phyloP scores from a whole-genome alignment of 2,113 vertebrate species.

The Python bivittatus region DNA sequence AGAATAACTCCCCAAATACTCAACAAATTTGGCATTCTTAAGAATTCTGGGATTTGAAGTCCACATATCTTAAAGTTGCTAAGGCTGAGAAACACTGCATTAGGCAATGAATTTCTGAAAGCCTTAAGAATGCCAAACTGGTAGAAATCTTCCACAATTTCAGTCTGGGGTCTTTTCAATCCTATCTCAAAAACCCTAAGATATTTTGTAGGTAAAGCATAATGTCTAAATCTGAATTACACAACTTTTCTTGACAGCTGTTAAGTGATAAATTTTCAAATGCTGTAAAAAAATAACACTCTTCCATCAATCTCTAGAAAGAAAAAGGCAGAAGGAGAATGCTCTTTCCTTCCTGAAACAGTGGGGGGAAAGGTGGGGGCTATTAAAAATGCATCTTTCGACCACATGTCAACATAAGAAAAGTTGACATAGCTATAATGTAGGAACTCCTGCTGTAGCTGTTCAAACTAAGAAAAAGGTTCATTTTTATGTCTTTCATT shows the following conservation, averaged over 20 bases:
- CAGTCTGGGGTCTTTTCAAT: too few species aligned
- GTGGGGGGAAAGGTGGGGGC: not conserved
- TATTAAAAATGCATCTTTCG: conserved; percentile 31
- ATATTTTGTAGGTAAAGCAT: not conserved
- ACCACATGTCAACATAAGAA: conserved; percentile 29
- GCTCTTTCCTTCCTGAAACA: conserved; percentile 6
- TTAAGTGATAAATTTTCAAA: not conserved
- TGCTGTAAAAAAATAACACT: not conserved
- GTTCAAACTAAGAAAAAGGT: conserved; percentile 16
- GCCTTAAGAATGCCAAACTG: not conserved
- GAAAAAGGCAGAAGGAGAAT: not conserved
- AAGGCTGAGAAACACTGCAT: too few species aligned
- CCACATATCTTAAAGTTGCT: too few species aligned
- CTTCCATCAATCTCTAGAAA: not conserved
- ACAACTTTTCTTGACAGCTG: not conserved
- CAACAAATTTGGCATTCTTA: not conserved
- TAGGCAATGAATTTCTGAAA: too few species aligned
- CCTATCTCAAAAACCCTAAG: too few species aligned
- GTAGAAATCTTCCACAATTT: not conserved
- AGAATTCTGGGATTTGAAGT: too few species aligned
- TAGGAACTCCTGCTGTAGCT: conserved; percentile 22
- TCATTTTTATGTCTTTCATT: conserved; percentile 31
- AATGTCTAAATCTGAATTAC: not conserved
- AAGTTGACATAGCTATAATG: conserved; percentile 10
- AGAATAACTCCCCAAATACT: not conserved